These are phyloP conservation scores for Acanthacorydalis orientalis DNA, from an alignment of 2,888 invertebrate species.

Conservation along the genomic window DNA sequence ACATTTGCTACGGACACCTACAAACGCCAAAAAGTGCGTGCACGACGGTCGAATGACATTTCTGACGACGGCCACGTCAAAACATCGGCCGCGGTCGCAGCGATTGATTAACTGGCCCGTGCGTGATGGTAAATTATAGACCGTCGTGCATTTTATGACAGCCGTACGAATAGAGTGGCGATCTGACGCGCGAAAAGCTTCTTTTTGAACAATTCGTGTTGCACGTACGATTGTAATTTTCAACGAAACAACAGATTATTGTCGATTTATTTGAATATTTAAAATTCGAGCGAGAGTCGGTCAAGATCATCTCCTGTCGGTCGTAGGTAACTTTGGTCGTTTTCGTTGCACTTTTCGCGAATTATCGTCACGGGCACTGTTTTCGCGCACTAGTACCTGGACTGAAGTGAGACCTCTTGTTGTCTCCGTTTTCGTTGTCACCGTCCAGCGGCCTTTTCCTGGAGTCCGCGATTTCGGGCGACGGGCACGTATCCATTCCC, in stretches of 20 bases:
- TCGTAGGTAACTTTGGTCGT: not conserved
- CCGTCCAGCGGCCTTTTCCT: conserved; percentile 78
- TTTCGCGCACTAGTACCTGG: conserved; percentile 46
- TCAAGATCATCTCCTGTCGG: not conserved
- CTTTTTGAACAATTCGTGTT: not conserved
- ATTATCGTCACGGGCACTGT: conserved; percentile 6
- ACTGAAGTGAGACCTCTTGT: conserved; percentile 81
- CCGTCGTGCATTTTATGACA: not conserved
- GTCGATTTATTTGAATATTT: not conserved
- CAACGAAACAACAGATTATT: not conserved
- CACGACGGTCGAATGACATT: not conserved
- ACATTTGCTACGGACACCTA: not conserved
- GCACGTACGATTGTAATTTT: not conserved
- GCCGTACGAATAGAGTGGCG: not conserved
- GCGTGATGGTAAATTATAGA: not conserved
- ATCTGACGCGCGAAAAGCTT: not conserved
- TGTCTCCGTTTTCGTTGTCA: conserved; percentile 75
- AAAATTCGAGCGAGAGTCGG: not conserved
- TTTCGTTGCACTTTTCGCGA: not conserved
- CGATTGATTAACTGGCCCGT: conserved; percentile 2
- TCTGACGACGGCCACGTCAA: conserved; percentile 6
- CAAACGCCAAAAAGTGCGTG: not conserved
- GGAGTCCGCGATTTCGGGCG: conserved; percentile 81
- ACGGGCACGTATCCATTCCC: conserved; percentile 87
- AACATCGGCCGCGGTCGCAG: not conserved